Base-by-base conservation (phyloP, 2,113 vertebrate species). In the Apteryx owenii region DNA sequence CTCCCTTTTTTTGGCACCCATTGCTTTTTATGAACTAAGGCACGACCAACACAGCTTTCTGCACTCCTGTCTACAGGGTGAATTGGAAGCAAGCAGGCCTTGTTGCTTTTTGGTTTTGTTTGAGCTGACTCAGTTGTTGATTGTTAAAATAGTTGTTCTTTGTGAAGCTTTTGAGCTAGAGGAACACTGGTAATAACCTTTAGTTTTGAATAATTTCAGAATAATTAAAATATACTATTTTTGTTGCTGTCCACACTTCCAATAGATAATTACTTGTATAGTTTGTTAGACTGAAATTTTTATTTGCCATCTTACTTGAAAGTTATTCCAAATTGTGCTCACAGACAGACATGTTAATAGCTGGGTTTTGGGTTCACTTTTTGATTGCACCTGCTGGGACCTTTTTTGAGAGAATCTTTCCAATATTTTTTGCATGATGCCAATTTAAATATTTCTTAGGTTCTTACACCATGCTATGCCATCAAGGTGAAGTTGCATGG, bases 11-110 rank as follows among this genome's bases (percentile, higher is more conserved):
- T 82, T 80, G 56, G 22, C 70, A 72, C 38, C 3, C 16, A 7
- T 28, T 12, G 21, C 46, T 60, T 83, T 83, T 80, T 75, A 8
- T 10, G 46, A 29, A 75, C 38, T 22, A 66, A 85, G 85, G n/a
- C 42, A 7, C 20, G 36, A 65, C 29, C 17, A 66, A 3, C 26
- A 5, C 25, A 15, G 9, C 48, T 77, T 80, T 83, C 83, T 85
- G 71, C 2, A 0, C 8, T 71, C 8, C 8, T 2, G 12, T 28
- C 44, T 73, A 40, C 6, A 0, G 2, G 2, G 17, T 36, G 28
- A 81, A 51, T 5, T 66, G 50, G 66, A 66, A 76, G 50, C 50
- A 38, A 65, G n/a, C 5, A 42, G 15, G 13, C 31, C 29, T 73
- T 77, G 36, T 61, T 78, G 54, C 56, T 54, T 80, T 40, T 64